A percentile compares a stretch with the other conserved stretches of the same genome.
Evolutionary conservation across 2,797 vertebrate genomes (phyloP).

Genomic region (Australoheros facetus): DNA sequence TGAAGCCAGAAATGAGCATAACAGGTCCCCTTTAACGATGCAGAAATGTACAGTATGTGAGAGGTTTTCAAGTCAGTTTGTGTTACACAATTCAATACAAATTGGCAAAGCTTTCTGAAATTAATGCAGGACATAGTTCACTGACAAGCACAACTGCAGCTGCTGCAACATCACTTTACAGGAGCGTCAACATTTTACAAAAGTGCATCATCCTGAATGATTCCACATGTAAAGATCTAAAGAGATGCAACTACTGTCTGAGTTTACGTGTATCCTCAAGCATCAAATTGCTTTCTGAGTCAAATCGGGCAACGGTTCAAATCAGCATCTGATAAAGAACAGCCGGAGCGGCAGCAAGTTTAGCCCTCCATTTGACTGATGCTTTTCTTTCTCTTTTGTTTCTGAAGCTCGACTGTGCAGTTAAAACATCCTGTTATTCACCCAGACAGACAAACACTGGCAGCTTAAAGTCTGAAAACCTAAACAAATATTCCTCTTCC

Average conservation of each 20-base stretch:
- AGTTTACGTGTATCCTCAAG: not conserved
- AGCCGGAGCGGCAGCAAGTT: not conserved
- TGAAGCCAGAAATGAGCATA: not conserved
- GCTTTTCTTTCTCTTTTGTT: slow-evolving; percentile 9
- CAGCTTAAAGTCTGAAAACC: slow-evolving; percentile 10
- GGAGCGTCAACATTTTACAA: slow-evolving; percentile 32
- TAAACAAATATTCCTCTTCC: slow-evolving; percentile 16
- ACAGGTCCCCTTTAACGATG: not conserved
- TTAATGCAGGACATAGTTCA: slow-evolving; percentile 35
- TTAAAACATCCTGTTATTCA: not conserved
- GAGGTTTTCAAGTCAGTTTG: slow-evolving; percentile 43
- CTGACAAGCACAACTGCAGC: slow-evolving; percentile 15
- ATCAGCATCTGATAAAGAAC: not conserved
- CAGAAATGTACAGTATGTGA: slow-evolving; percentile 29
- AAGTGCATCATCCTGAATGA: slow-evolving; percentile 39
- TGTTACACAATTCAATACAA: slow-evolving; percentile 14
- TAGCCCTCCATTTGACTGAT: not conserved
- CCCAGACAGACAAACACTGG: slow-evolving; percentile 1
- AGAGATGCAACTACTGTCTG: slow-evolving; percentile 2
- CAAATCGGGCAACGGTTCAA: not conserved
- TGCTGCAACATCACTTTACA: not conserved
- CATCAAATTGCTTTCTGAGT: not conserved
- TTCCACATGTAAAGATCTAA: not conserved
- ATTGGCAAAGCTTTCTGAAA: slow-evolving; percentile 59
- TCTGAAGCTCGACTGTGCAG: not conserved